Evolutionary conservation across 2,113 vertebrate species (phyloP).

Genomic region (Clupea harengus): DNA sequence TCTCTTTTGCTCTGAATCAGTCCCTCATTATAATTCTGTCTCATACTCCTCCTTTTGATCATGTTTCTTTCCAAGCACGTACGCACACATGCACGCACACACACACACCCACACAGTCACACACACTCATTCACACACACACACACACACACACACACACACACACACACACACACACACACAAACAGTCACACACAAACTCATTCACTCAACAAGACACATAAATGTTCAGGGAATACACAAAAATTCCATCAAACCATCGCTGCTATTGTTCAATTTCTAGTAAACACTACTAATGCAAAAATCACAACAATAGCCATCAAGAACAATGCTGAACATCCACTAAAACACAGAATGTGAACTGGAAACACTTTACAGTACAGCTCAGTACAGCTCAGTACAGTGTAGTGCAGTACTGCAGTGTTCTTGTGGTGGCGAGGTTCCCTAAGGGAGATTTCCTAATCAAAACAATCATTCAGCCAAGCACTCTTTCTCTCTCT

Average conservation of each 20-base stretch:
- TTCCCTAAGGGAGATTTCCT: no score
- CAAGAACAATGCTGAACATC: no score
- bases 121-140: background rate
- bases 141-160: background rate
- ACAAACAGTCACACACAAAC: background rate
- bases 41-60: background rate
- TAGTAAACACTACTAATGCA: background rate
- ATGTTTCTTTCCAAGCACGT: background rate
- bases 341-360: background rate
- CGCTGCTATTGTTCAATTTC: background rate
- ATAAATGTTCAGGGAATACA: background rate
- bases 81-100: background rate
- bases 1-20: background rate
- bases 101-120: background rate
- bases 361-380: background rate
- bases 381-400: background rate
- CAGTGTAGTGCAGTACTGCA: no score
- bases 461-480: background rate
- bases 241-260: background rate
- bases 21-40: background rate
- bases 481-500: no score
- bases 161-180: background rate
- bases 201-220: background rate
- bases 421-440: no score
- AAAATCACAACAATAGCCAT: no score